Conservation (phyloP, 2,113 vertebrate genomes). For the Progne subis region DNA sequence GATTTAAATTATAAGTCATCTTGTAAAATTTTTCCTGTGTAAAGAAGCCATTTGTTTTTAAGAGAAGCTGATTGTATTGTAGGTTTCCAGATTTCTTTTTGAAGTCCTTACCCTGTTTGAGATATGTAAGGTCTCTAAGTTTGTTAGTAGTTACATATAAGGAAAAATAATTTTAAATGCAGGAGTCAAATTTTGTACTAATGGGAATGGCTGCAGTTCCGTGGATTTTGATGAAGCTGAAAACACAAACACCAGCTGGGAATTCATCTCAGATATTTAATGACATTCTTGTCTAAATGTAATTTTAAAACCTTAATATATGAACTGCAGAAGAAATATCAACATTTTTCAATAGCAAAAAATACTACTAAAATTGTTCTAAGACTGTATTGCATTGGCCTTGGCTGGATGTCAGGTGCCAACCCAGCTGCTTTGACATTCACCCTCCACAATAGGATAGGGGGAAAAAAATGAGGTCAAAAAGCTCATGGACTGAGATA, state of each 20-base stretch:
- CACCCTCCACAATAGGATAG: neutral
- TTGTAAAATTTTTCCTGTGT: neutral
- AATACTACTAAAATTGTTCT: neutral
- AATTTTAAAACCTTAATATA: neutral
- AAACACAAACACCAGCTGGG: neutral
- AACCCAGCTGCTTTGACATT: neutral
- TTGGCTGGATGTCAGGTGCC: neutral
- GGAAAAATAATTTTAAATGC: neutral
- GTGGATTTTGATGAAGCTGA: neutral
- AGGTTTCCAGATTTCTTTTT: neutral
- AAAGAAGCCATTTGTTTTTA: neutral
- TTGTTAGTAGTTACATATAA: neutral
- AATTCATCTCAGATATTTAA: neutral
- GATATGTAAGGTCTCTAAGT: neutral
- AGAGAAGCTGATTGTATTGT: neutral
- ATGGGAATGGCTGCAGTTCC: neutral
- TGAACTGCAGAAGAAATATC: neutral
- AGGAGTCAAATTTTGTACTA: neutral
- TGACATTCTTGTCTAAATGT: neutral
- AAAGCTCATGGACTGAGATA: neutral
- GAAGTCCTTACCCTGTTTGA: neutral
- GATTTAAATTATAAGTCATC: neutral
- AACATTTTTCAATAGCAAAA: neutral
- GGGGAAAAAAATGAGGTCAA: neutral
- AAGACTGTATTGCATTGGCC: neutral